Conservation (phyloP, 2,797 vertebrate species). For the Epinephelus coioides region DNA sequence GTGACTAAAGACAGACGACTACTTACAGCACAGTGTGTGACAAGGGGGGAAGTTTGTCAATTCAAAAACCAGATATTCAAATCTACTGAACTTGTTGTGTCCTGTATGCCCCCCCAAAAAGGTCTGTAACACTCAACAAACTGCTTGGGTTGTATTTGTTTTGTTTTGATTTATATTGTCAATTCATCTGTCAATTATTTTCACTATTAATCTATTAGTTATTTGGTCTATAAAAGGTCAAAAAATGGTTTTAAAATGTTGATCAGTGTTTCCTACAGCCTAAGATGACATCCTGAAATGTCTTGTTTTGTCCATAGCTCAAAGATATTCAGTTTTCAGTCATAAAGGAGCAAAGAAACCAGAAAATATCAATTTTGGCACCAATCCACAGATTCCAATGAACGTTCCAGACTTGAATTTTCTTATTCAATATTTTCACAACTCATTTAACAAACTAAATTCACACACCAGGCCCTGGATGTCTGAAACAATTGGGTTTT, state of each 20-base stretch:
- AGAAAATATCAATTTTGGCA: neutral
- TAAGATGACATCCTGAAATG: too few relatives aligned
- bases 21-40: slow-evolving; percentile 55
- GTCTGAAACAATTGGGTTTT: slow-evolving; percentile 25
- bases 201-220: too few relatives aligned
- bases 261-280: too few relatives aligned
- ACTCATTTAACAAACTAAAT: slow-evolving; percentile 35
- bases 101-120: slow-evolving; percentile 3
- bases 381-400: slow-evolving; percentile 6
- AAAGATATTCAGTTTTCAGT: too few relatives aligned
- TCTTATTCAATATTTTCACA: slow-evolving; percentile 30
- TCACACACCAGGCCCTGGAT: slow-evolving; percentile 10
- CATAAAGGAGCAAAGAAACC: too few relatives aligned
- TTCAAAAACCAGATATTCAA: slow-evolving; percentile 22
- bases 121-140: neutral
- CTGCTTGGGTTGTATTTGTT: neutral
- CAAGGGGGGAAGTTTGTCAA: slow-evolving; percentile 50
- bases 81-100: slow-evolving; percentile 26
- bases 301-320: too few relatives aligned
- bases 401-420: slow-evolving; percentile 10
- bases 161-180: too few relatives aligned
- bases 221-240: too few relatives aligned
- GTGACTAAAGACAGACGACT: slow-evolving; percentile 52
- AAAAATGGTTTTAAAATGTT: too few relatives aligned
- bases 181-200: too few relatives aligned